Percentiles rank a stretch among this genome's conserved stretches.
These are phyloP conservation scores for Erythrolamprus reginae DNA, from an alignment of 2,113 vertebrate genomes.

Conservation along the genomic window DNA sequence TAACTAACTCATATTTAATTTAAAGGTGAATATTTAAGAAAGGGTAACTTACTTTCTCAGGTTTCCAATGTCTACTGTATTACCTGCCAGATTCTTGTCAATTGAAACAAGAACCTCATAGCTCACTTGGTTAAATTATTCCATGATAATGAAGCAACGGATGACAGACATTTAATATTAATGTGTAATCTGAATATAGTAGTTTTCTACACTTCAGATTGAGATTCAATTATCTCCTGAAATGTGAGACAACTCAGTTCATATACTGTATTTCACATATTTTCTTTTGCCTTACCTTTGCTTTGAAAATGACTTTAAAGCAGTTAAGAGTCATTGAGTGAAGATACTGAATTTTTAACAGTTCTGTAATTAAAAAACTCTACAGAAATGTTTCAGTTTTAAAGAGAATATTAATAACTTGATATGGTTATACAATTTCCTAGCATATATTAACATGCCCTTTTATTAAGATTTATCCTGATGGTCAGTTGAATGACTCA, in stretches of 20 bases:
- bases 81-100: conserved; percentile 12
- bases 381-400: background rate
- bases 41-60: conserved; percentile 35
- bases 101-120: conserved; percentile 28
- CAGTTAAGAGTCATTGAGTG: background rate
- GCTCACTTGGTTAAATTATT: conserved; percentile 35
- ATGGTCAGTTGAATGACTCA: background rate
- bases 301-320: background rate
- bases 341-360: conserved; percentile 18
- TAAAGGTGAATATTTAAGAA: conserved; percentile 47
- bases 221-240: conserved; percentile 17
- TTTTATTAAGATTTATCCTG: background rate
- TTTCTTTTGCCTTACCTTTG: conserved; percentile 1
- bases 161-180: conserved; percentile 16
- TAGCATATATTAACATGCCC: background rate
- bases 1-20: conserved; percentile 46
- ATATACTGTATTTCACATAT: conserved; percentile 10
- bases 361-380: background rate
- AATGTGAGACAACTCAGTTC: background rate
- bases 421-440: background rate
- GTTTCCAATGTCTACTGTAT: conserved; percentile 42
- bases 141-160: conserved; percentile 23
- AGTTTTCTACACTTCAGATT: conserved; percentile 10
- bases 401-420: background rate
- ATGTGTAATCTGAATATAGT: conserved; percentile 40